Percentiles rank a stretch among this genome's conserved stretches.
These are phyloP conservation scores for Hermatobates lingyangjiaoensis DNA, from an alignment of 1,140 invertebrate genomes.

Conservation along the genomic window DNA sequence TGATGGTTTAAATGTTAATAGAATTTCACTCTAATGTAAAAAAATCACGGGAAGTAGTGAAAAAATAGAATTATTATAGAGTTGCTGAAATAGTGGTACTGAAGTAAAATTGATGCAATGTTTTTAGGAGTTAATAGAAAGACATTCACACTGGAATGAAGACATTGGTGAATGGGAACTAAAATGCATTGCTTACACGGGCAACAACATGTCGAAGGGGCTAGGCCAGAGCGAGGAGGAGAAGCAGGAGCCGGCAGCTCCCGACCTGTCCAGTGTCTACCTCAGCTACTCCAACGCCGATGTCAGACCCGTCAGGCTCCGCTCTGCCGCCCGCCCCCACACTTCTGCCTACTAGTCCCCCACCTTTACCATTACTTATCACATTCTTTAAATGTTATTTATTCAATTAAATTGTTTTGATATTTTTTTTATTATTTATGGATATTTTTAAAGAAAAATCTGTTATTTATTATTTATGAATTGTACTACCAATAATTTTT, in stretches of 20 bases:
- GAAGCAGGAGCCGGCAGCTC: constrained; percentile 17
- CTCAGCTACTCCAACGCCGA: constrained; percentile 22
- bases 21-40: too few relatives aligned
- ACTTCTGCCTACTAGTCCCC: neutral
- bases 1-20: too few relatives aligned
- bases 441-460: too few relatives aligned
- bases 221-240: neutral
- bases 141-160: constrained; percentile 91
- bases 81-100: neutral
- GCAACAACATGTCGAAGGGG: constrained; percentile 86
- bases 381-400: neutral
- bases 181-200: constrained; percentile 93
- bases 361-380: neutral
- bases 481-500: too few relatives aligned
- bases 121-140: constrained; percentile 65
- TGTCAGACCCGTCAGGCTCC: neutral
- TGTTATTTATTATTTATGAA: too few relatives aligned
- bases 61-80: too few relatives aligned
- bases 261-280: constrained; percentile 28
- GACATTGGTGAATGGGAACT: constrained; percentile 97
- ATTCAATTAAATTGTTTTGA: too few relatives aligned
- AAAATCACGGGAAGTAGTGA: too few relatives aligned
- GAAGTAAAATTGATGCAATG: constrained; percentile 2
- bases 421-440: too few relatives aligned
- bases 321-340: neutral